phyloP scores from a whole-genome alignment of 2,797 vertebrate genomes.

The Anomalospiza imberbis region DNA sequence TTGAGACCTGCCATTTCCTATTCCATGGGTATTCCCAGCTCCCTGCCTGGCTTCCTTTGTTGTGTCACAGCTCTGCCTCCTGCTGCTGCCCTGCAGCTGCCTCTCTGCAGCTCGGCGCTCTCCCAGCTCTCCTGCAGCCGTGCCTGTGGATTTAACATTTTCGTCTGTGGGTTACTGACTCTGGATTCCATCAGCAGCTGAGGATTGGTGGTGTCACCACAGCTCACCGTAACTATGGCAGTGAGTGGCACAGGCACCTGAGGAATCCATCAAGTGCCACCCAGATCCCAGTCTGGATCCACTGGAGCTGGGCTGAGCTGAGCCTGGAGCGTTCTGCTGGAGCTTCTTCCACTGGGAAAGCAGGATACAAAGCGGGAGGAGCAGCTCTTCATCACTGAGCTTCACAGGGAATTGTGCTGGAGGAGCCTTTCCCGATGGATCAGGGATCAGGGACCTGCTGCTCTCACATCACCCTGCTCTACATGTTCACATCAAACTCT shows the following conservation, averaged over 20 bases:
- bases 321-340: not conserved
- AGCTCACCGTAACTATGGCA: rapidly evolving
- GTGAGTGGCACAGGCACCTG: rapidly evolving
- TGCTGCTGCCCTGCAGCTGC: not conserved
- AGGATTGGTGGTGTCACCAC: not conserved
- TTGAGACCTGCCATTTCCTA: not conserved
- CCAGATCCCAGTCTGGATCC: rapidly evolving
- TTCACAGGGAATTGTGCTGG: not conserved
- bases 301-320: not conserved
- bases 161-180: rapidly evolving
- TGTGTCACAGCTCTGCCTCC: not conserved
- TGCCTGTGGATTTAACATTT: not conserved
- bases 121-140: not conserved
- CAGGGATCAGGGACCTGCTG: not conserved
- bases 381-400: not conserved
- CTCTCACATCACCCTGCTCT: not conserved
- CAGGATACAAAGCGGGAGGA: not conserved
- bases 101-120: not conserved
- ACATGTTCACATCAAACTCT: rapidly evolving
- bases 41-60: not conserved
- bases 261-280: not conserved
- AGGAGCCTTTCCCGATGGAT: not conserved
- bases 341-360: not conserved
- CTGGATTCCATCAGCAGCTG: not conserved
- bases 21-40: not conserved